Evolutionary conservation across 2,113 vertebrate species (phyloP), one percentile per base, ranked within the genome.

Genomic region (Verasper variegatus): DNA sequence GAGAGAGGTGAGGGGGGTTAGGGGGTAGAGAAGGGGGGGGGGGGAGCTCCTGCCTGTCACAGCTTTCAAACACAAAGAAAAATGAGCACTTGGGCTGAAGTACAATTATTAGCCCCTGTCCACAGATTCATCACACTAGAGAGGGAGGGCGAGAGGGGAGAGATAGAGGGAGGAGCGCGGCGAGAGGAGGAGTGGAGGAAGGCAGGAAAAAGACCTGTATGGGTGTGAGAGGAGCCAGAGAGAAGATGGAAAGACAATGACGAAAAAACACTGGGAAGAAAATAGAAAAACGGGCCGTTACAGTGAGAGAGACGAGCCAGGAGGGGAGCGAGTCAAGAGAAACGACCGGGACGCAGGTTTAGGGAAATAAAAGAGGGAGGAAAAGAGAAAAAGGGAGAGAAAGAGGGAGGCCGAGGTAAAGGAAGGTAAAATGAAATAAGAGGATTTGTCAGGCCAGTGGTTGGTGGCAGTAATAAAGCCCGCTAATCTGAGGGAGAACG

Each of bases 401-500:
- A 81, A 71, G 77, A 68, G 83, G 45, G 31, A 74, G 79, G 82
- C 76, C 56, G 83, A 89, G 82, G 88, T 86, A 89, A 85, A 91
- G 87, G 87, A 83, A 91, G 89, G 82, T 86, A 89, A 84, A 88
- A 91, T 91, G 91, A 93, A 95, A 94, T 94, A 94, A 93, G 92
- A 94, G 94, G 94, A 95, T 94, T 94, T 95, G 94, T 95, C 93
- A 92, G 92, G 87, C 90, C 92, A 88, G 90, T 85, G 91, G 93
- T 92, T 91, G 92, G 92, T 94, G 93, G 91, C 91, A 90, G 94
- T 94, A 94, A 95, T 95, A 95, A 96, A 95, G 94, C 91, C 93
- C 88, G 94, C 94, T 95, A 95, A 95, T 96, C 95, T 95, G 93
- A 89, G 88, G 90, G 86, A 89, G 88, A 91, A 95, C 93, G 94